A percentile compares a stretch with the other conserved stretches of the same genome.
Conservation (phyloP, 2,888 invertebrate species). For the Ennomos fuscantarius region DNA sequence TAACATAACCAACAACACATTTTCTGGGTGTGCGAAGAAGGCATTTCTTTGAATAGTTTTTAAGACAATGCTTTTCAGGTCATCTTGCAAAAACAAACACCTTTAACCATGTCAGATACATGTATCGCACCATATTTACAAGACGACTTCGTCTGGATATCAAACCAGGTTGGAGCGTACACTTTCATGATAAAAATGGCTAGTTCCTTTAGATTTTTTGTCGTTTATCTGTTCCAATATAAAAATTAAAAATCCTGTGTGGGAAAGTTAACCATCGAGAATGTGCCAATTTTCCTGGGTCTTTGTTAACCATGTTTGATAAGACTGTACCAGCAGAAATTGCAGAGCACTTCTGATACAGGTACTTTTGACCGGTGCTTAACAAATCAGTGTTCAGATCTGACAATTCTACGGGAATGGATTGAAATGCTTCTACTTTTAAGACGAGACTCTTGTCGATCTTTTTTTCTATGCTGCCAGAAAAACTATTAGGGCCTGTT, state of each 20-base stretch:
- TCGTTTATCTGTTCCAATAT: constrained; percentile 5
- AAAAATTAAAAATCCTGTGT: background rate
- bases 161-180: constrained; percentile 1
- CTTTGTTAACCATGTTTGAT: constrained; percentile 5
- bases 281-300: constrained; percentile 6
- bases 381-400: constrained; percentile 5
- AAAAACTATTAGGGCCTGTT: constrained; percentile 5
- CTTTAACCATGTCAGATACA: constrained; percentile 1
- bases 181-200: constrained; percentile 3
- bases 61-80: constrained; percentile 3
- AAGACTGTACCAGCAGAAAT: background rate
- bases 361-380: constrained; percentile 6
- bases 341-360: constrained; percentile 5
- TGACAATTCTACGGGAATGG: constrained; percentile 3
- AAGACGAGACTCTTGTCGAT: background rate
- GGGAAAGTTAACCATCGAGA: constrained; percentile 1
- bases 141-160: background rate
- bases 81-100: background rate
- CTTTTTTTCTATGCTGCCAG: constrained; percentile 1
- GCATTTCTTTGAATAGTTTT: constrained; percentile 7
- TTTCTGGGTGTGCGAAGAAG: constrained; percentile 1
- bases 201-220: constrained; percentile 4
- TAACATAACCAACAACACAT: background rate
- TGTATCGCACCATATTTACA: constrained; percentile 5
- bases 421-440: background rate